A percentile compares a stretch with the other conserved stretches of the same genome.
These are phyloP conservation scores for Palythoa caribaeorum DNA, from an alignment of 92 coral and sea anemone species.

Conservation along the genomic window DNA sequence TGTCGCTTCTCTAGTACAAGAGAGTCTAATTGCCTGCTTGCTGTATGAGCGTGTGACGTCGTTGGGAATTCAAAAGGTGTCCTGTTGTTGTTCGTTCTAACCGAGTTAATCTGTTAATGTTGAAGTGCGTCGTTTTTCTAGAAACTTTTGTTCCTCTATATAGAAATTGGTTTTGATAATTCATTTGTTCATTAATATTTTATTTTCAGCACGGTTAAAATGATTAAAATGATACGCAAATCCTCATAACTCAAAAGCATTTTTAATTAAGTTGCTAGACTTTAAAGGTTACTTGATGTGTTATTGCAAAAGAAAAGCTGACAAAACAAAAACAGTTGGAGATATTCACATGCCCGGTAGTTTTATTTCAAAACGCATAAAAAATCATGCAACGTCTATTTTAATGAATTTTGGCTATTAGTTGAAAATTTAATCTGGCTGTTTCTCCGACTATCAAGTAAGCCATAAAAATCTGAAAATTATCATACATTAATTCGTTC, in stretches of 20 bases:
- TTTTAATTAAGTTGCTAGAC: neutral
- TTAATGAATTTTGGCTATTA: neutral
- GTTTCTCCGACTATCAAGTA: too few relatives aligned
- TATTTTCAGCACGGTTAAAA: neutral
- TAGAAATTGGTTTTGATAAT: neutral
- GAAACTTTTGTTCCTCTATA: neutral
- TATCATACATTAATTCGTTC: neutral
- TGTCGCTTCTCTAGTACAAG: neutral
- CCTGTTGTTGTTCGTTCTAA: neutral
- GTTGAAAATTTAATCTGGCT: neutral
- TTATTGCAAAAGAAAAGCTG: neutral
- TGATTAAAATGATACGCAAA: neutral
- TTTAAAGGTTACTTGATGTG: neutral
- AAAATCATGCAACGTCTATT: neutral
- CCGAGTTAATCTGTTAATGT: neutral
- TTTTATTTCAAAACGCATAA: neutral
- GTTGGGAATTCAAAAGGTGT: neutral
- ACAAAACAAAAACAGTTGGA: slow-evolving; percentile 4
- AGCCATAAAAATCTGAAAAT: too few relatives aligned
- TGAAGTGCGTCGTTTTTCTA: neutral
- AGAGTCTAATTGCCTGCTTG: neutral
- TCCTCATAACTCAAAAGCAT: neutral
- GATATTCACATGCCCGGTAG: neutral
- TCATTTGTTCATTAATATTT: neutral
- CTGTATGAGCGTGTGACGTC: neutral